phyloP scores from a whole-genome alignment of 1,140 invertebrate genomes.

The Gonioctena quinquepunctata region DNA sequence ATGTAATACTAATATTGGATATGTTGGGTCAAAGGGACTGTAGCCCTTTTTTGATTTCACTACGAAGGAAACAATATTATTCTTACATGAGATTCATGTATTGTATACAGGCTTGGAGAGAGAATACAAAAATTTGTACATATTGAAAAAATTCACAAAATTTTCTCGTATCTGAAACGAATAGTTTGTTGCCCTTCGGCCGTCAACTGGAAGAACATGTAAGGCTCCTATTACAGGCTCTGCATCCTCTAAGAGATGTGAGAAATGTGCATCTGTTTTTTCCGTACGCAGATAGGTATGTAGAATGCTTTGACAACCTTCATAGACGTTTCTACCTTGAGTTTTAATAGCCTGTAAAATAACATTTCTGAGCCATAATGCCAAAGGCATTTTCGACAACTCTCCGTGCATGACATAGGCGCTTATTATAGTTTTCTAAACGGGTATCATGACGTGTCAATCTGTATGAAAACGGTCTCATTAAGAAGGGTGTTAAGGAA shows the following conservation, averaged over 20 bases:
- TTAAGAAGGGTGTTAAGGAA: neutral
- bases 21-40: neutral
- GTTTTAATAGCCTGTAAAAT: conserved; percentile 49
- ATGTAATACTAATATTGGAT: neutral
- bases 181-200: neutral
- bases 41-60: neutral
- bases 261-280: conserved; percentile 7
- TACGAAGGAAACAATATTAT: no score
- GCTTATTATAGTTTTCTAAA: conserved; percentile 35
- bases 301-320: conserved; percentile 42
- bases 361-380: conserved; percentile 53
- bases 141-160: neutral
- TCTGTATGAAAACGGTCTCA: conserved; percentile 22
- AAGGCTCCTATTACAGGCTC: neutral
- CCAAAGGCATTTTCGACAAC: conserved; percentile 57
- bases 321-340: conserved; percentile 24
- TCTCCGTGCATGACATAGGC: conserved; percentile 51
- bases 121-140: no score
- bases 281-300: conserved; percentile 37
- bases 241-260: neutral
- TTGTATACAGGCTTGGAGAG: no score
- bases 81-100: no score
- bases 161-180: neutral
- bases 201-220: neutral
- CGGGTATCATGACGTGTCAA: conserved; percentile 20